Conservation (phyloP, 2,797 vertebrate genomes). For the Falco cherrug region DNA sequence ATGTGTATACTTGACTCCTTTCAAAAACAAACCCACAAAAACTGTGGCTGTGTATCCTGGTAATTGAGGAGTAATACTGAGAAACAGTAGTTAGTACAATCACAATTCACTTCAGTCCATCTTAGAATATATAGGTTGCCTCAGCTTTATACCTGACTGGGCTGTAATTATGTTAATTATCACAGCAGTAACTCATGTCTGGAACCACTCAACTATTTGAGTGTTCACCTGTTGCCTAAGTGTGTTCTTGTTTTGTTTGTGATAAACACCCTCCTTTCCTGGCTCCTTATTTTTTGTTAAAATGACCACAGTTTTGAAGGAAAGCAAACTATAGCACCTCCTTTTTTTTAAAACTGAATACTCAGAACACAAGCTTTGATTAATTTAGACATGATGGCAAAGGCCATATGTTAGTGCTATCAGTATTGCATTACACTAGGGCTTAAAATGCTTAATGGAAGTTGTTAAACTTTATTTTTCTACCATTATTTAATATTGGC, state of each 20-base stretch:
- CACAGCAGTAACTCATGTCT: not conserved
- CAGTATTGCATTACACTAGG: not conserved
- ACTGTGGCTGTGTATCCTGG: not conserved
- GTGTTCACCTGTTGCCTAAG: not conserved
- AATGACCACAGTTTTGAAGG: not conserved
- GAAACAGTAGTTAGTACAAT: not conserved
- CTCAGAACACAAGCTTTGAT: not conserved
- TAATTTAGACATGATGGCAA: not conserved
- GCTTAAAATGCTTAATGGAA: constrained; percentile 49
- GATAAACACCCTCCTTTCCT: not conserved
- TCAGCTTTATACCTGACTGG: not conserved
- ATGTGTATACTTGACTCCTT: not conserved
- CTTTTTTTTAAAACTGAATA: not conserved
- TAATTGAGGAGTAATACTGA: not conserved
- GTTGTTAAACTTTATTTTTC: constrained; percentile 31
- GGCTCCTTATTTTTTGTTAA: not conserved
- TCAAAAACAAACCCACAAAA: not conserved
- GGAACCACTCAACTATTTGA: not conserved
- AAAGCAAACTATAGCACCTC: not conserved
- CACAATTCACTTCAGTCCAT: not conserved
- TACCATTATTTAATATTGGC: constrained; percentile 8
- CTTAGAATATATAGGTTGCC: not conserved
- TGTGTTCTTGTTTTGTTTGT: not conserved
- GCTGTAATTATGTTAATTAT: constrained; percentile 16
- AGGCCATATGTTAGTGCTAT: constrained; percentile 28